Percentiles rank a stretch among this genome's conserved stretches.
Evolutionary conservation across 2,797 vertebrate genomes (phyloP).

Genomic region (Xerus rutilus): DNA sequence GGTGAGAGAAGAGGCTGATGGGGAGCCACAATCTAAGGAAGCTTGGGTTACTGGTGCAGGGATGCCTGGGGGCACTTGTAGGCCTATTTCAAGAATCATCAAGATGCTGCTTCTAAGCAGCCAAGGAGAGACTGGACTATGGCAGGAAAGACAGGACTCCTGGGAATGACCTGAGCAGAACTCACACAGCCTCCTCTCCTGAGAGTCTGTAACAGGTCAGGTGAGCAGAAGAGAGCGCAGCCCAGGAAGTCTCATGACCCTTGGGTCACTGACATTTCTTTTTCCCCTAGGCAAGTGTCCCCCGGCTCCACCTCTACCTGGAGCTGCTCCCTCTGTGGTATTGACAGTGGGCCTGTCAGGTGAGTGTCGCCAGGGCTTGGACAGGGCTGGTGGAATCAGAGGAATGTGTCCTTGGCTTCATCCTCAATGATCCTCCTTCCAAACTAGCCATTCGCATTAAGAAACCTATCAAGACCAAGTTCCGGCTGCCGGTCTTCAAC

Average conservation of each 20-base stretch:
- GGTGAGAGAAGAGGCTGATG: neutral
- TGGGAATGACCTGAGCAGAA: neutral
- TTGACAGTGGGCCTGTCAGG: conserved; percentile 96
- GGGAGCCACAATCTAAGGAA: neutral
- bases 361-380: conserved; percentile 79
- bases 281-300: conserved; percentile 88
- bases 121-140: neutral
- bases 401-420: neutral
- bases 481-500: conserved; percentile 98
- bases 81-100: neutral
- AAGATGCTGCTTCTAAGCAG: neutral
- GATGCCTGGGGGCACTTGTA: neutral
- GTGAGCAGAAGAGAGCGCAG: neutral
- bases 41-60: neutral
- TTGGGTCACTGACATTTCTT: neutral
- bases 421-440: neutral
- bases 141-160: neutral
- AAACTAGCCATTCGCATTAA: conserved; percentile 96
- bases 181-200: neutral
- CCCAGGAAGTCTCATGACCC: neutral
- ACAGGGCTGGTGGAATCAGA: neutral
- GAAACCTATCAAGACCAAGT: conserved; percentile 99
- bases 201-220: neutral
- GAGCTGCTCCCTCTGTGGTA: conserved; percentile 93
- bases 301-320: conserved; percentile 93